phyloP scores from a whole-genome alignment of 92 coral and sea anemone genomes.

The Porites lobata region DNA sequence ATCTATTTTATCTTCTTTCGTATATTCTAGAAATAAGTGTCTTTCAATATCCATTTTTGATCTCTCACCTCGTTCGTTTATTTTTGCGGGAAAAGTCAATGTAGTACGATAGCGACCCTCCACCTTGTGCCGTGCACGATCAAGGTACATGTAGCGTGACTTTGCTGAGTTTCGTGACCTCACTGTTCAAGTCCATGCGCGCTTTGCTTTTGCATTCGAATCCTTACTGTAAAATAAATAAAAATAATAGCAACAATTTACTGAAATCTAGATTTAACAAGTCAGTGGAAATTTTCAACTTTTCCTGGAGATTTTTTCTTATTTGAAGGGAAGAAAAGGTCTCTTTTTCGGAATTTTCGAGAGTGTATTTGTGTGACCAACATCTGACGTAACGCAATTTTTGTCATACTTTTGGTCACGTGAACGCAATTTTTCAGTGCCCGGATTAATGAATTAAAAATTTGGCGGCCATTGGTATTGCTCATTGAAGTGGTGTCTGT shows the following conservation, averaged over 20 bases:
- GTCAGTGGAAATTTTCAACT: no score
- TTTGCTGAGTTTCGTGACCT: neutral
- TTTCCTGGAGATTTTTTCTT: no score
- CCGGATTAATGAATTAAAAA: slow-evolving; percentile 88
- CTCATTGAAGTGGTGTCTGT: slow-evolving; percentile 44
- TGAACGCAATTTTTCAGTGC: slow-evolving; percentile 70
- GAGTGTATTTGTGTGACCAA: neutral
- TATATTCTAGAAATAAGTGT: neutral
- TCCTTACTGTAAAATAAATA: neutral
- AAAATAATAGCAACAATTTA: neutral
- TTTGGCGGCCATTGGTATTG: slow-evolving; percentile 94
- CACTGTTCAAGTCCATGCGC: neutral
- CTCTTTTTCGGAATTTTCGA: neutral
- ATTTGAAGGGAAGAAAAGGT: neutral
- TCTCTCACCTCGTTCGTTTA: neutral
- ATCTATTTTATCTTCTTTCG: neutral
- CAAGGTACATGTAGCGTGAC: neutral
- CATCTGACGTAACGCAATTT: slow-evolving; percentile 36
- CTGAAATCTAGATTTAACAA: neutral
- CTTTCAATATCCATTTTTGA: neutral
- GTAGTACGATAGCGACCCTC: no score
- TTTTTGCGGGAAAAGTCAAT: neutral
- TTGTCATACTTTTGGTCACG: slow-evolving; percentile 64
- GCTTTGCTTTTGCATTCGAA: neutral
- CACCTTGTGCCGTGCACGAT: no score